Percentiles rank a stretch among this genome's conserved stretches.
Evolutionary conservation across 2,113 vertebrate species (phyloP).

Genomic region (Triplophysa siluroides): DNA sequence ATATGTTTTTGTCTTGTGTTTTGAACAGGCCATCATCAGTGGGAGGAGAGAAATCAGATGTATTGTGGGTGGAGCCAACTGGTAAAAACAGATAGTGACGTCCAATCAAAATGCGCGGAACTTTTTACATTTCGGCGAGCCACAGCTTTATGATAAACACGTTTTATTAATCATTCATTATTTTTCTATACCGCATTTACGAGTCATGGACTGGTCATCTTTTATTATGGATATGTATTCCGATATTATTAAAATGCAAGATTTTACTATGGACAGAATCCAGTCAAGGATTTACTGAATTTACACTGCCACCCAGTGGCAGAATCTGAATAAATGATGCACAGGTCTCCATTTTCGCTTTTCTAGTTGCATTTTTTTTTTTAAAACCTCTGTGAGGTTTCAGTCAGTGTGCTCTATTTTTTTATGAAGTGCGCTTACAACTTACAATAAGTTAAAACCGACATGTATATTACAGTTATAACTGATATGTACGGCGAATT

Average conservation of each 20-base stretch:
- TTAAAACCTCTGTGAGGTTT: too few relatives aligned
- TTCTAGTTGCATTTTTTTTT: too few relatives aligned
- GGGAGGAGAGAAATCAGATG: slow-evolving; percentile 46
- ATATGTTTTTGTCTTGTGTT: slow-evolving; percentile 76
- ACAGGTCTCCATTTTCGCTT: too few relatives aligned
- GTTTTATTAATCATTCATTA: background rate
- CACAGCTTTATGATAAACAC: slow-evolving; percentile 64
- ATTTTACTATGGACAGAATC: background rate
- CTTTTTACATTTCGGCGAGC: slow-evolving; percentile 5
- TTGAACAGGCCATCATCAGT: slow-evolving; percentile 61
- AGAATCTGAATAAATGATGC: background rate
- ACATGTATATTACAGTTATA: too few relatives aligned
- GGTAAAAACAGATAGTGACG: slow-evolving; percentile 27
- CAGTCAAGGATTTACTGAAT: slow-evolving; percentile 17
- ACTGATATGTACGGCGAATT: too few relatives aligned
- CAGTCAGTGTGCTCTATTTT: too few relatives aligned
- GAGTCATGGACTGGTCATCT: too few relatives aligned
- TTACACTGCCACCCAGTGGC: slow-evolving; percentile 60
- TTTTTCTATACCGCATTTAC: too few relatives aligned
- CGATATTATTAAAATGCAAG: too few relatives aligned
- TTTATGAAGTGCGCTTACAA: too few relatives aligned
- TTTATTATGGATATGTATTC: too few relatives aligned
- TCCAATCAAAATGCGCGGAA: slow-evolving; percentile 60
- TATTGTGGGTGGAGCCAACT: slow-evolving; percentile 34
- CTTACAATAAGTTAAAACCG: too few relatives aligned